Conservation (phyloP, 2,888 invertebrate genomes). For the Gymnocheta viridis region DNA sequence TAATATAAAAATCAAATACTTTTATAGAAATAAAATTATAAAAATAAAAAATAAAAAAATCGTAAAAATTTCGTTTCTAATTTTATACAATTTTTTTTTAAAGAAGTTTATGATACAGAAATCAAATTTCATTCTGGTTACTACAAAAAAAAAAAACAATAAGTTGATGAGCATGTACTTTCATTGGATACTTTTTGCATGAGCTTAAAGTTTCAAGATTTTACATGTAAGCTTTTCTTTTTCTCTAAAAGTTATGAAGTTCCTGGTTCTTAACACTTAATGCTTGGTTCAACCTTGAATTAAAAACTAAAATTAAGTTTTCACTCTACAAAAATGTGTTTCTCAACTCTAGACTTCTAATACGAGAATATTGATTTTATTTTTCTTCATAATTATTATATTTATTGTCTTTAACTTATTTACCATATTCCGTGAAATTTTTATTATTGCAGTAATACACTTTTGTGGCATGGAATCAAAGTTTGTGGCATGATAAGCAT, state of each 20-base stretch:
- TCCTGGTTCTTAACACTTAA: not conserved
- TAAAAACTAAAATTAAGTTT: not conserved
- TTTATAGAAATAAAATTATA: no score
- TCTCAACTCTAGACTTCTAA: not conserved
- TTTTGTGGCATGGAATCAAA: slow-evolving; percentile 30
- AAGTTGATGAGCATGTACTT: no score
- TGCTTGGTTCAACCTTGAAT: not conserved
- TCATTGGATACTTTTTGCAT: not conserved
- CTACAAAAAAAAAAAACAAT: no score
- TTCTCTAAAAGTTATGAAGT: not conserved
- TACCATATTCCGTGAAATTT: slow-evolving; percentile 55
- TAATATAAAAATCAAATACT: no score
- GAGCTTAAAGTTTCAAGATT: not conserved
- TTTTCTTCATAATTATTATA: slow-evolving; percentile 56
- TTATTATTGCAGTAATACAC: slow-evolving; percentile 20
- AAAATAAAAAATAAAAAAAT: no score
- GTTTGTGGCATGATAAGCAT: slow-evolving; percentile 61
- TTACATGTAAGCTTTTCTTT: not conserved
- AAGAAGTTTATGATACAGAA: no score
- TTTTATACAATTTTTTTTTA: no score
- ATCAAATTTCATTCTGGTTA: no score
- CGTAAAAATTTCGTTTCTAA: no score
- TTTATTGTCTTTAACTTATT: slow-evolving; percentile 61
- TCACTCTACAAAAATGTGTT: not conserved
- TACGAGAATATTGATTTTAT: slow-evolving; percentile 50